These are phyloP conservation scores for Urocitellus parryii DNA, from an alignment of 2,113 vertebrate genomes.

Conservation along the genomic window DNA sequence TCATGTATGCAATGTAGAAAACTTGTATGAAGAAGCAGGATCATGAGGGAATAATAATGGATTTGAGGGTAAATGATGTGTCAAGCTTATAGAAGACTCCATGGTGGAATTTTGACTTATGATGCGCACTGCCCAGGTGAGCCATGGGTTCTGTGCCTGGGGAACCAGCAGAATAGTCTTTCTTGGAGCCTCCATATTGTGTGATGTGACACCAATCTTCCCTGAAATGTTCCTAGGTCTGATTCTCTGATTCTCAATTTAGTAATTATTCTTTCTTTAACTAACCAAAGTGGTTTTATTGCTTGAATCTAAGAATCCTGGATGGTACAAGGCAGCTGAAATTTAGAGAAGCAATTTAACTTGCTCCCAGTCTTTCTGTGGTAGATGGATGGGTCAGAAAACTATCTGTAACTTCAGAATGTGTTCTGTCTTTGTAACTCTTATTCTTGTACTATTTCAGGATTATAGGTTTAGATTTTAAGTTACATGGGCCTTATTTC, in stretches of 20 bases:
- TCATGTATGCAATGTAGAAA: not conserved
- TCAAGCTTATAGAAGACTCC: too few species aligned
- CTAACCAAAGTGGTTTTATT: not conserved
- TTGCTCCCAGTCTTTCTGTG: too few species aligned
- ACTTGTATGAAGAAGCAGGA: not conserved
- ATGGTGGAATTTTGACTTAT: not conserved
- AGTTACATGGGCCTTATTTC: not conserved
- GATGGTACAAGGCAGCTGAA: not conserved
- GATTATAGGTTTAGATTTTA: not conserved
- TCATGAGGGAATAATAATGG: not conserved
- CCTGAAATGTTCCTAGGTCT: not conserved
- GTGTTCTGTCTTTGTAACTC: not conserved
- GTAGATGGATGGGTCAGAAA: not conserved
- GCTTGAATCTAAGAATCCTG: not conserved
- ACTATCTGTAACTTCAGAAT: not conserved
- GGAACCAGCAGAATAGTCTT: not conserved
- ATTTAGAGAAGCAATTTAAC: not conserved
- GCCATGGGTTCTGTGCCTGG: too few species aligned
- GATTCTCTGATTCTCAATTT: not conserved
- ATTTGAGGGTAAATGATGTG: not conserved
- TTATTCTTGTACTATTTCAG: not conserved
- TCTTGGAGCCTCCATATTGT: not conserved
- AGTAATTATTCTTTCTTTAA: not conserved
- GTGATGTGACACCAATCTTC: rapidly evolving
- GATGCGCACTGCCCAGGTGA: not conserved